Evolutionary conservation across 2,888 invertebrate species (phyloP), one percentile per base, ranked within the genome.

Genomic region (Osmoderma eremita): DNA sequence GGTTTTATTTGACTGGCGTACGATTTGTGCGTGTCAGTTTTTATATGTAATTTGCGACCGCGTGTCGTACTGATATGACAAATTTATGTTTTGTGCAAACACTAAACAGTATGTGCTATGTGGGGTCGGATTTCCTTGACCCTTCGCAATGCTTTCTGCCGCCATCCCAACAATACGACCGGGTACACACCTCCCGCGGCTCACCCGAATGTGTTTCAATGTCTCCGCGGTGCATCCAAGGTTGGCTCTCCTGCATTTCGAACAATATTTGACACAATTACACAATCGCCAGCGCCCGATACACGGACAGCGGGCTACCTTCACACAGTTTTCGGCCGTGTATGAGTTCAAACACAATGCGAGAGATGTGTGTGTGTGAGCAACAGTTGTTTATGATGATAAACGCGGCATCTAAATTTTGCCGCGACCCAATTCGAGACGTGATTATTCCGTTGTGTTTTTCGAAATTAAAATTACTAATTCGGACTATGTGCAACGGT

Each of bases 221-320:
- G 76, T 76, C 76, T 75, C 69, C 13, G 17, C 58, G 73, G 69
- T 74, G 74, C 72, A 74, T 72, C 69, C 75, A 77, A 76, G 78
- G 78, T 74, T 61, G 30, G 45, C 24, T 45, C 75, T 61, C 73
- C 71, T 75, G 75, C 77, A 78, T 71, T 75, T 76, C 73, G 75
- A 61, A 61, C 45, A 61, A 75, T 72, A 69, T 67, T 72, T 76
- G 77, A 76, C 77, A 75, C 69, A 76, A 69, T 77, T 77, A 72
- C 76, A 76, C 73, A 76, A 76, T 10, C 30, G 30, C 30, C 8
- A 8, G 30, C 51, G 50, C 24, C 13, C 22, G 42, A 65, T 61
- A 61, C 45, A 45, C 45, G 17, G 15, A 61, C 58, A 17, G 10
- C 45, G 30, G 24, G 45, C 30, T 49, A 58, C 65, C 65, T 65